These are phyloP conservation scores for Ciona savignyi DNA, from an alignment of 23 tunicate species.

Conservation along the genomic window DNA sequence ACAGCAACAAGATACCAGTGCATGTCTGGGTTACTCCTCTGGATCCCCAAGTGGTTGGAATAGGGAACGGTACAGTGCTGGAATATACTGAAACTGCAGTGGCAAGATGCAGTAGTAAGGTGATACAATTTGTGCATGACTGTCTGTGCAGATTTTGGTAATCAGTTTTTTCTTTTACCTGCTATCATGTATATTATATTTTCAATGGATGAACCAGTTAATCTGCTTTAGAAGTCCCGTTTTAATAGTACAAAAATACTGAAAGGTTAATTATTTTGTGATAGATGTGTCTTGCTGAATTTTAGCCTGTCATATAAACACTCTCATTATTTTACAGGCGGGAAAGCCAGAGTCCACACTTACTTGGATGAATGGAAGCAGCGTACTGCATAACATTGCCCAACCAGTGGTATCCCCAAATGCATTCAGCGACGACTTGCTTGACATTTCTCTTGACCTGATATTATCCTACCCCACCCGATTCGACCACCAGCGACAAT, in stretches of 20 bases:
- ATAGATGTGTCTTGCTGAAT: too few species aligned
- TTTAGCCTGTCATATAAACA: too few species aligned
- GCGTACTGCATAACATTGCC: neutral
- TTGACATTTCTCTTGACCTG: conserved; percentile 39
- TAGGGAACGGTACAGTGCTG: conserved; percentile 31
- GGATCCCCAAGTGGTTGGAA: conserved; percentile 25
- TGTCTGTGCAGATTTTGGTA: neutral
- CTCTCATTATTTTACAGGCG: too few species aligned
- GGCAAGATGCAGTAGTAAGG: conserved; percentile 53
- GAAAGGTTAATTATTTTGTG: too few species aligned
- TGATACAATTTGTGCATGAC: conserved; percentile 9
- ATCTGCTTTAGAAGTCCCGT: too few species aligned
- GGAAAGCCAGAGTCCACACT: conserved; percentile 68
- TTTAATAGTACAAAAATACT: too few species aligned
- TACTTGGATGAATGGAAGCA: conserved; percentile 65
- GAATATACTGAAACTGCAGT: conserved; percentile 48
- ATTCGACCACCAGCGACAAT: conserved; percentile 67
- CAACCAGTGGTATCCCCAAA: conserved; percentile 25
- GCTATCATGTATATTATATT: too few species aligned
- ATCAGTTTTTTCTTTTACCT: too few species aligned
- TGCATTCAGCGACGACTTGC: conserved; percentile 26
- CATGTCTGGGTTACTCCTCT: conserved; percentile 54
- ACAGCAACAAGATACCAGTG: conserved; percentile 42
- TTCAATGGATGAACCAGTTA: too few species aligned
- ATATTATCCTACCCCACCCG: conserved; percentile 51